A percentile compares a stretch with the other conserved stretches of the same genome.
Evolutionary conservation across 2,888 invertebrate species (phyloP).

Genomic region (Hololepta plana): DNA sequence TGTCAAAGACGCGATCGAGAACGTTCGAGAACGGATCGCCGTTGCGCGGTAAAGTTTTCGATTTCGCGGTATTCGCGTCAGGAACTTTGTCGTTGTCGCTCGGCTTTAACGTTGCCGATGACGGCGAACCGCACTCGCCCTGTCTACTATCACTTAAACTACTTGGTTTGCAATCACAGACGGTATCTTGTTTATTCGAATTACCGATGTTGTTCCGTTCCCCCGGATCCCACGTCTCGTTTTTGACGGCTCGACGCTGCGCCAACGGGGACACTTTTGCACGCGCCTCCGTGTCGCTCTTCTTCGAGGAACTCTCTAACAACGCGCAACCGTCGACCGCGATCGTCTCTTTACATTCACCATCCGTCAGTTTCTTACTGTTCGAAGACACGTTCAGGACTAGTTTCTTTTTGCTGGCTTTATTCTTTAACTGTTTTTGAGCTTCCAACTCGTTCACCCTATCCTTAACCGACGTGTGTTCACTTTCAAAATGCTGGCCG

Average conservation of each 20-base stretch:
- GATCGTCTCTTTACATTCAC: too few species aligned
- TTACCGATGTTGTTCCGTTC: constrained; percentile 28
- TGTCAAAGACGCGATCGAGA: constrained; percentile 51
- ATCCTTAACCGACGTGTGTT: constrained; percentile 39
- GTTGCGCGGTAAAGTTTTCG: too few species aligned
- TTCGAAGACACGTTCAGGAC: constrained; percentile 37
- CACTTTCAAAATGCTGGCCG: constrained; percentile 18
- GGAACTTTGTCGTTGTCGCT: constrained; percentile 18
- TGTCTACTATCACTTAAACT: constrained; percentile 16
- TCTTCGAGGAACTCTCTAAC: too few species aligned
- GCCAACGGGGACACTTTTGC: too few species aligned
- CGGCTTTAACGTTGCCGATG: too few species aligned
- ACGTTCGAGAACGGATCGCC: constrained; percentile 53
- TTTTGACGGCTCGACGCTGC: too few species aligned
- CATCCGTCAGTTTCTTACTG: constrained; percentile 26
- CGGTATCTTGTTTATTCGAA: constrained; percentile 19
- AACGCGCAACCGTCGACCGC: too few species aligned
- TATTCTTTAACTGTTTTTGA: constrained; percentile 25
- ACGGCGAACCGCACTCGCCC: too few species aligned
- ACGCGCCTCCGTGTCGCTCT: too few species aligned
- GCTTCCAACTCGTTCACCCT: constrained; percentile 57
- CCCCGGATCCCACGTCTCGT: constrained; percentile 52
- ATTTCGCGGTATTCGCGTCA: constrained; percentile 28
- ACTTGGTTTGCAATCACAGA: constrained; percentile 24
- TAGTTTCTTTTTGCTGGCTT: constrained; percentile 21